These are phyloP conservation scores for Tangara arthus DNA, from an alignment of 2,797 vertebrate species.

Conservation along the genomic window DNA sequence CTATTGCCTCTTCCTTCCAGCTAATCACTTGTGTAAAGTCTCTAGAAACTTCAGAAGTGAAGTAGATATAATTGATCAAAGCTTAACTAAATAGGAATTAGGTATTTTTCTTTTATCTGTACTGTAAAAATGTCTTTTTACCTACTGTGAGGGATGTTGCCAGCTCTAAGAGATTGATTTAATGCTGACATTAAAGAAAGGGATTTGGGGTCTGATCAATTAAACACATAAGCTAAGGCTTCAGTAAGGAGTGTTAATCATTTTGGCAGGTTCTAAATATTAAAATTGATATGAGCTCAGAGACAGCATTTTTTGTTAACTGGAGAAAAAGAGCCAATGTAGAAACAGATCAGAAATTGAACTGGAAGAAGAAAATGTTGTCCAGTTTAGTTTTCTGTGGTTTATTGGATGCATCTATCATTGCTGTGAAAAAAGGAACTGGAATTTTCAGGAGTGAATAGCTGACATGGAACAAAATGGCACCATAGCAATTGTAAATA, in stretches of 20 bases:
- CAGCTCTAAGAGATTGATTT: neutral
- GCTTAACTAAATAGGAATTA: neutral
- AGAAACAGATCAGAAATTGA: conserved; percentile 42
- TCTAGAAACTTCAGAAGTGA: neutral
- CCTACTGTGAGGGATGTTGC: neutral
- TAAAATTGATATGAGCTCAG: conserved; percentile 45
- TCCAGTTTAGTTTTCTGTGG: conserved; percentile 29
- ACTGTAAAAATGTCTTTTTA: conserved; percentile 2
- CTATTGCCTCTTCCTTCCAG: neutral
- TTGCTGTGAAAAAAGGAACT: neutral
- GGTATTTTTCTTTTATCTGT: conserved; percentile 11
- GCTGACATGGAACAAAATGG: neutral
- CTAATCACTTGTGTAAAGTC: neutral
- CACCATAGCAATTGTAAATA: neutral
- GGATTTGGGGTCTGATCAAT: conserved; percentile 24
- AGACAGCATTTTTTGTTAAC: conserved; percentile 17
- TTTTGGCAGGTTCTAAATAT: conserved; percentile 52
- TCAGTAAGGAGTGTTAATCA: neutral
- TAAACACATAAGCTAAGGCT: conserved; percentile 9
- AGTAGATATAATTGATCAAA: neutral
- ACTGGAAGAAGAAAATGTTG: neutral
- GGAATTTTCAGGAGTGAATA: neutral
- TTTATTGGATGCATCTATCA: neutral
- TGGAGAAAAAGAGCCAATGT: conserved; percentile 29
- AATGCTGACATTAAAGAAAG: neutral